Conservation (phyloP, 1,140 invertebrate genomes). For the Drosophila leontia region DNA sequence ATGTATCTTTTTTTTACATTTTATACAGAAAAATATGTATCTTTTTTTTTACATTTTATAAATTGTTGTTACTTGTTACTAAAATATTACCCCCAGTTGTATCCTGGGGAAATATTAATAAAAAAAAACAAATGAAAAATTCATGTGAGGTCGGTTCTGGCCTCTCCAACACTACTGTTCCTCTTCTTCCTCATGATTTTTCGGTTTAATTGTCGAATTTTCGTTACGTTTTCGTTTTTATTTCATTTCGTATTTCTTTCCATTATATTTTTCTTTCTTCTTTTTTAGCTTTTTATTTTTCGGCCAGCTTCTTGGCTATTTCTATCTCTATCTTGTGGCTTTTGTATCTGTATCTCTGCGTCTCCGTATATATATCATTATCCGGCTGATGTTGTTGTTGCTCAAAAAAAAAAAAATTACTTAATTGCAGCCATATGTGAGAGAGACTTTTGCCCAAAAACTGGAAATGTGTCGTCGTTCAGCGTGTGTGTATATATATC, state of each 20-base stretch:
- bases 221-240: slow-evolving; percentile 28
- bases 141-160: slow-evolving; percentile 43
- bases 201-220: slow-evolving; percentile 62
- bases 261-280: slow-evolving; percentile 5
- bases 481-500: slow-evolving; percentile 37
- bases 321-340: slow-evolving; percentile 10
- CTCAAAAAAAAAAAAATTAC: slow-evolving; percentile 74
- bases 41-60: background rate
- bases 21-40: background rate
- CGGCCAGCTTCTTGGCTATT: slow-evolving; percentile 15
- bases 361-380: slow-evolving; percentile 61
- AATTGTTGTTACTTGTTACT: background rate
- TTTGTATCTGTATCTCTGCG: slow-evolving; percentile 26
- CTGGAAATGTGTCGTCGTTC: slow-evolving; percentile 74
- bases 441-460: slow-evolving; percentile 27
- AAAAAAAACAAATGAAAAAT: slow-evolving; percentile 2
- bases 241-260: slow-evolving; percentile 32
- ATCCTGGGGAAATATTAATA: slow-evolving; percentile 10
- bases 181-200: slow-evolving; percentile 27
- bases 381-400: slow-evolving; percentile 37
- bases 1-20: background rate
- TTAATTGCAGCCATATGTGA: slow-evolving; percentile 82
- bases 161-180: slow-evolving; percentile 14
- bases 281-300: slow-evolving; percentile 23
- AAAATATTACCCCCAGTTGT: background rate